Evolutionary conservation across 2,888 invertebrate species (phyloP), one percentile per base, ranked within the genome.

Genomic region (Dorcus hopei): DNA sequence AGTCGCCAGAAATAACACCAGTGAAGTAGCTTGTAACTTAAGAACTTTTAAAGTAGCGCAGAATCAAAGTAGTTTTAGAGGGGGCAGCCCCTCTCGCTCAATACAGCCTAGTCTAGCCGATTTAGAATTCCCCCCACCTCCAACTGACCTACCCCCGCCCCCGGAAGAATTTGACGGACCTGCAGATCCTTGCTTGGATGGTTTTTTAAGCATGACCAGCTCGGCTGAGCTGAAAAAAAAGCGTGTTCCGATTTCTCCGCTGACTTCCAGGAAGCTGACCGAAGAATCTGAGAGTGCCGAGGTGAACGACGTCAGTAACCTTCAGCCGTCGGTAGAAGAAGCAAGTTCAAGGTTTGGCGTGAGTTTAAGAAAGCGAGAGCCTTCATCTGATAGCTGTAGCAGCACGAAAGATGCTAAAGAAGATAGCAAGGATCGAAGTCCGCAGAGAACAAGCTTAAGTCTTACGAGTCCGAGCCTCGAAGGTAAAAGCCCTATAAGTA

Each of bases 71-170:
- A 38, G 73, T 72, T 56, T 74, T 80, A 76, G 86, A 33, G 83
- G 83, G 49, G 84, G 85, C 57, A 89, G 88, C 73, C 90, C 91
- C 5, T 89, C 88, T 57, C 79, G 88, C 40, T 85, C 86, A 47
- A 82, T 87, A 1, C 87, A 90, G 61, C 91, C 91, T 0, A 85
- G 87, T 0, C 79, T 91, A 59, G 91, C 91, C 3, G 92, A 93
- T 74, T 81, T 94, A 38, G 93, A 94, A 75, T 93, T 93, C 78
- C 93, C 93, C 1, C 93, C 93, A 14, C 93, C 93, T 0, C 93
- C 93, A 0, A 81, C 87, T 4, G 91, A 90, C 70, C 78, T 90
- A 52, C 91, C 91, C 2, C 92, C 92, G 14, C 91, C 91, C 1
- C 88, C 89, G 0, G 89, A 87, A 70, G 88, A 88, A 57, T 80